Conservation (phyloP, 2,797 vertebrate species). For the Zenarchopterus dispar region DNA sequence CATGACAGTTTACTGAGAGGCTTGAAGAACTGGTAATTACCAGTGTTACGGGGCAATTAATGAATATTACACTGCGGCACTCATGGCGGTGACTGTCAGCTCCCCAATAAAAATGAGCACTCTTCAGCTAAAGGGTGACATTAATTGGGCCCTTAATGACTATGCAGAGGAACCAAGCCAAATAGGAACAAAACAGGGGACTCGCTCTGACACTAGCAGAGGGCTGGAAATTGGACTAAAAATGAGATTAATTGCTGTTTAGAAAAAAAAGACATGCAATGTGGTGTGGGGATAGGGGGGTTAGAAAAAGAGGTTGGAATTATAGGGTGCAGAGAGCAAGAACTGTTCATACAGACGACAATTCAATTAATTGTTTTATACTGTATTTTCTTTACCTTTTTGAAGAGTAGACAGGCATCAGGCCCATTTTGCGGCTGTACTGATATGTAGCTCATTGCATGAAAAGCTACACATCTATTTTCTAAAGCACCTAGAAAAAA, state of each 20-base stretch:
- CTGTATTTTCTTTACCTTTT: conserved; percentile 85
- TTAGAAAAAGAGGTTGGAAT: conserved; percentile 93
- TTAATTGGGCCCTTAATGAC: conserved; percentile 99
- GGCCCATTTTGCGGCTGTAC: conserved; percentile 42
- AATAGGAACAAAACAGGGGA: conserved; percentile 99
- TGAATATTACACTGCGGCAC: conserved; percentile 99
- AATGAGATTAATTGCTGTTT: conserved; percentile 99
- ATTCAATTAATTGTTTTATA: conserved; percentile 88
- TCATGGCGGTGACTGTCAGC: conserved; percentile 99
- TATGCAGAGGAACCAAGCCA: conserved; percentile 99
- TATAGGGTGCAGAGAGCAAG: conserved; percentile 98
- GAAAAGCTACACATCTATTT: conserved; percentile 28
- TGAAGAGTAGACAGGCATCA: conserved; percentile 45
- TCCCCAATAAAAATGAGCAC: conserved; percentile 99
- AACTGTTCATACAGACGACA: conserved; percentile 95
- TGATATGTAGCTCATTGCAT: conserved; percentile 40
- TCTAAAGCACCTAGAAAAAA: conserved; percentile 20
- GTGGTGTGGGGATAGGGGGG: conserved; percentile 88
- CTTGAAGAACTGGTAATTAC: conserved; percentile 99
- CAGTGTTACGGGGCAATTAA: conserved; percentile 99
- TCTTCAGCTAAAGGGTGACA: conserved; percentile 99
- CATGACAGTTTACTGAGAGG: conserved; percentile 99
- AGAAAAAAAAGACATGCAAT: conserved; percentile 94
- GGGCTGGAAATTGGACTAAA: conserved; percentile 99
- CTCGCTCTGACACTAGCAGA: conserved; percentile 99